A percentile compares a stretch with the other conserved stretches of the same genome.
phyloP scores from a whole-genome alignment of 2,113 vertebrate genomes.

The Strix uralensis region DNA sequence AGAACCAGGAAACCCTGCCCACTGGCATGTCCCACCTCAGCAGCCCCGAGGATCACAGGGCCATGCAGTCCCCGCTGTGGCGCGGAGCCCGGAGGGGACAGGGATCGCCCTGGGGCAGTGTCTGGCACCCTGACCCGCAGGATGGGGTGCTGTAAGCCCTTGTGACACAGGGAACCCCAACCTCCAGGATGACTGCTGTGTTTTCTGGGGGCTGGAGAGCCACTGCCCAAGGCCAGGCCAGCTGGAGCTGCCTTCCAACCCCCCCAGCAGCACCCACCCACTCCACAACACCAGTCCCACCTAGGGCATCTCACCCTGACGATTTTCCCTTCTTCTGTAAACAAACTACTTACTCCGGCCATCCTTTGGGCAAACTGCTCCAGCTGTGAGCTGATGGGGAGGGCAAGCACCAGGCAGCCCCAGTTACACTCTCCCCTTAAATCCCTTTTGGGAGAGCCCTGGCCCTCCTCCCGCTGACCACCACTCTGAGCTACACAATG shows the following conservation, averaged over 20 bases:
- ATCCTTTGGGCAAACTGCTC: background rate
- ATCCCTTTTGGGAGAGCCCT: background rate
- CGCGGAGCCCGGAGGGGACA: fast-evolving
- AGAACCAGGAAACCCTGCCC: background rate
- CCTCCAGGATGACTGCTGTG: background rate
- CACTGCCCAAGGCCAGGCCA: fast-evolving
- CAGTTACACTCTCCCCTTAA: background rate
- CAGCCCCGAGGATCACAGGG: background rate
- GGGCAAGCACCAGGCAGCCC: background rate
- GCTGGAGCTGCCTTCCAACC: background rate
- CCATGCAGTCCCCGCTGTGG: fast-evolving
- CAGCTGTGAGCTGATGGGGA: background rate
- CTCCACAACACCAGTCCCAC: background rate
- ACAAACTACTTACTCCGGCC: constrained; percentile 1
- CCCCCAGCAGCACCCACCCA: background rate
- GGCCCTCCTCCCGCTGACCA: background rate
- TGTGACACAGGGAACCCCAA: background rate
- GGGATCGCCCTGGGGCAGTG: background rate
- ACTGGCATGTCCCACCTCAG: background rate
- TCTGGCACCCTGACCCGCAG: background rate
- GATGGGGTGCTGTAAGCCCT: background rate
- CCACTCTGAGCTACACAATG: background rate
- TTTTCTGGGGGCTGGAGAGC: background rate
- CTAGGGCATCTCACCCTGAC: background rate
- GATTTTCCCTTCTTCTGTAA: background rate